phyloP scores from a whole-genome alignment of 2,797 vertebrate genomes.

The Argentina silus region DNA sequence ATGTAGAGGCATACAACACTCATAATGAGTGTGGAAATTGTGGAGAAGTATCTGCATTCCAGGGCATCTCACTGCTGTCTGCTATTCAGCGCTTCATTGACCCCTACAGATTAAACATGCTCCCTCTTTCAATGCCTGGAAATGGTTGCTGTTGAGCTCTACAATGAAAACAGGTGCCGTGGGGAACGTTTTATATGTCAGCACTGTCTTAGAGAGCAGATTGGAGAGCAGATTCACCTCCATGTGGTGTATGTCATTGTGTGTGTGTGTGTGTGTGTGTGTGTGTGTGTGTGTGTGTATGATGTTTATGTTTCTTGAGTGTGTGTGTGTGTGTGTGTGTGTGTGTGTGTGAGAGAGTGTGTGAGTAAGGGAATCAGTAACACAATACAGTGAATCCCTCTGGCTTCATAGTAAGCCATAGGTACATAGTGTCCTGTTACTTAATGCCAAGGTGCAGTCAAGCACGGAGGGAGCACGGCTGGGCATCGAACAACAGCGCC shows the following conservation, averaged over 20 bases:
- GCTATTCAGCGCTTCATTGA: slow-evolving; percentile 42
- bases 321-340: background rate
- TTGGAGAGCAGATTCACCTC: slow-evolving; percentile 45
- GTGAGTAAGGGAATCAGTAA: slow-evolving; percentile 4
- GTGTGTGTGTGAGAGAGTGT: background rate
- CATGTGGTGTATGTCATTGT: background rate
- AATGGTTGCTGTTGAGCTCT: slow-evolving; percentile 50
- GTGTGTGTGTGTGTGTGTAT: background rate
- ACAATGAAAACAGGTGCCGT: slow-evolving; percentile 36
- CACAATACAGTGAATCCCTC: background rate
- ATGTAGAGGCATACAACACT: background rate
- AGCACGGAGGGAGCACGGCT: slow-evolving; percentile 23
- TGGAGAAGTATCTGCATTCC: slow-evolving; percentile 11
- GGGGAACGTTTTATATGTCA: slow-evolving; percentile 61
- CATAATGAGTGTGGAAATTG: slow-evolving; percentile 3
- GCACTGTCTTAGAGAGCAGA: slow-evolving; percentile 50
- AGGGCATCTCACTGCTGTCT: slow-evolving; percentile 36
- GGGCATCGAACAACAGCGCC: slow-evolving; percentile 9
- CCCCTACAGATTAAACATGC: slow-evolving; percentile 43
- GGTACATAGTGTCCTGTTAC: slow-evolving; percentile 27
- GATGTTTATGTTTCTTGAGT: too few species aligned
- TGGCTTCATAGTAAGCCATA: background rate
- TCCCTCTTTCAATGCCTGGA: slow-evolving; percentile 53
- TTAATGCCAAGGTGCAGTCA: slow-evolving; percentile 32
- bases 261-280: background rate